Conservation (phyloP, 1,140 invertebrate species). For the Bathynomus jamesi region DNA sequence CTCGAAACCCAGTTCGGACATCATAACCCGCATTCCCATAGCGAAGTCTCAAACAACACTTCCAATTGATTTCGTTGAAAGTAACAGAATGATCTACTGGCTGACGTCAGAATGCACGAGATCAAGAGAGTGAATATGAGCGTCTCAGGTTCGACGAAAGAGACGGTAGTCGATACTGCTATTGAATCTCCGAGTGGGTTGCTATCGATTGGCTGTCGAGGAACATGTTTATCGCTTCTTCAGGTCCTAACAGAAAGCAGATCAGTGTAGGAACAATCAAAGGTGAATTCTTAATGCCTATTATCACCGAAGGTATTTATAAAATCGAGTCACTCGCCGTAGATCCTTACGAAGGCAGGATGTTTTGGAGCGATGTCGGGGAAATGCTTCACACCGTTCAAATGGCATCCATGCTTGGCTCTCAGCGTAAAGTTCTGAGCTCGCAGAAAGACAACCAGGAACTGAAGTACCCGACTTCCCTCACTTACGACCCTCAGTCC, state of each 20-base stretch:
- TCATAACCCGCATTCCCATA: conserved; percentile 58
- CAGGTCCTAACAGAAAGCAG: conserved; percentile 41
- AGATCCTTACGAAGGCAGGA: conserved; percentile 57
- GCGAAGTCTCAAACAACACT: conserved; percentile 52
- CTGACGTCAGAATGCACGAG: conserved; percentile 58
- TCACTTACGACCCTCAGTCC: conserved; percentile 54
- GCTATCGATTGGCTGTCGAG: conserved; percentile 66
- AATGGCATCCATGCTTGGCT: conserved; percentile 59
- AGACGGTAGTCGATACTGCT: conserved; percentile 67
- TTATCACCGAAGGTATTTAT: conserved; percentile 42
- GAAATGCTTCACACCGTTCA: conserved; percentile 49
- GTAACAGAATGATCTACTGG: conserved; percentile 65
- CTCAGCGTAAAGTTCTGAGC: conserved; percentile 46
- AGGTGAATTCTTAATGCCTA: conserved; percentile 58
- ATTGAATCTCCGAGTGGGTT: conserved; percentile 50
- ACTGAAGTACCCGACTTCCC: conserved; percentile 46
- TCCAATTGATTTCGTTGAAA: conserved; percentile 60
- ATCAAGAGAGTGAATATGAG: conserved; percentile 55
- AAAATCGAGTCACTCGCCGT: conserved; percentile 53
- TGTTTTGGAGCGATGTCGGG: conserved; percentile 53
- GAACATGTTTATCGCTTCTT: conserved; percentile 30
- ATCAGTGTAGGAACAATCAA: conserved; percentile 62
- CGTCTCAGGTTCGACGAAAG: conserved; percentile 56
- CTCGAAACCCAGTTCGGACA: conserved; percentile 61
- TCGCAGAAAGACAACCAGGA: conserved; percentile 38